A percentile compares a stretch with the other conserved stretches of the same genome.
These are phyloP conservation scores for Pseudolaguvia tuberculata DNA, from an alignment of 2,113 vertebrate species.

Conservation along the genomic window DNA sequence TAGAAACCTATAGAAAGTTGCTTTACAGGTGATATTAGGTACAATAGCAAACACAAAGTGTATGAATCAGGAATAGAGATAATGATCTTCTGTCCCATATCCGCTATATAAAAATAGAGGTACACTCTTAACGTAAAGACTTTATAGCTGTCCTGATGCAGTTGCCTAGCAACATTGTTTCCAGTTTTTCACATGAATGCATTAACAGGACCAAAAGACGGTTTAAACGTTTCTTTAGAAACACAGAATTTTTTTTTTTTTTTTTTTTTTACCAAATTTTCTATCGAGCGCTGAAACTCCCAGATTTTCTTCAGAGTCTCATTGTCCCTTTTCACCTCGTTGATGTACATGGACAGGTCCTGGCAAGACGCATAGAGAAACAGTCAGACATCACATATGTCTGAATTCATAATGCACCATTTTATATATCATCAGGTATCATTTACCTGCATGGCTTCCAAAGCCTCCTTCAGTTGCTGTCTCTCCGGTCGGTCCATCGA, in stretches of 20 bases:
- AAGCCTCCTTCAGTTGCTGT: conserved; percentile 87
- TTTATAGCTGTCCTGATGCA: not conserved
- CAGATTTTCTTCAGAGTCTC: conserved; percentile 97
- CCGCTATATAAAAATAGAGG: too few species aligned
- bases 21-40: not conserved
- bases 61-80: not conserved
- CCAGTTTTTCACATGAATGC: too few species aligned
- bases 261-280: conserved; percentile 90
- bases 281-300: conserved; percentile 95
- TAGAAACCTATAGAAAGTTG: not conserved
- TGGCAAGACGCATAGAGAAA: conserved; percentile 50
- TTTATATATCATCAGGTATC: not conserved
- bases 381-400: not conserved
- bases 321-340: conserved; percentile 96
- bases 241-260: too few species aligned
- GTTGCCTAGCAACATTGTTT: not conserved
- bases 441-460: conserved; percentile 94
- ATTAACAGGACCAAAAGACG: not conserved
- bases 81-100: not conserved
- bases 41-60: not conserved
- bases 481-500: conserved; percentile 84
- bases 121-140: not conserved
- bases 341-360: conserved; percentile 99
- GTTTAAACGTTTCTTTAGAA: not conserved
- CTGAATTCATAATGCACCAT: too few species aligned